These are phyloP conservation scores for Eulithis testata DNA, from an alignment of 2,888 invertebrate species.

Conservation along the genomic window DNA sequence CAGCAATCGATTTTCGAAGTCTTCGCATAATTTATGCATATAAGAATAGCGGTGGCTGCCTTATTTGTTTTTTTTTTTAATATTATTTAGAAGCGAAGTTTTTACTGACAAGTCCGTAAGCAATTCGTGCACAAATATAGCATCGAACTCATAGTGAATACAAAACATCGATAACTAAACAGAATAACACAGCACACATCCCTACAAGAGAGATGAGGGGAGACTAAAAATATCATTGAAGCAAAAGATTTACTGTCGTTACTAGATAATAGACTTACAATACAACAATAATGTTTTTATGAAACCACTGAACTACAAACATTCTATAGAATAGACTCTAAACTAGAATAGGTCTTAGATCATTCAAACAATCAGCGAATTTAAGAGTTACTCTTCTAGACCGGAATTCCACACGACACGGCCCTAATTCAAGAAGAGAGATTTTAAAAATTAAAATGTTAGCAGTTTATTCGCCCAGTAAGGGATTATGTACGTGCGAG, in stretches of 20 bases:
- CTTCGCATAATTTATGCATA: slow-evolving; percentile 20
- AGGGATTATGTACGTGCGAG: too few species aligned
- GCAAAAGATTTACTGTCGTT: slow-evolving; percentile 1
- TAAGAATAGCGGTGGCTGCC: slow-evolving; percentile 2
- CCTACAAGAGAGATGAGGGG: slow-evolving; percentile 31
- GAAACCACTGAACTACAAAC: background rate
- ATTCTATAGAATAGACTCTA: too few species aligned
- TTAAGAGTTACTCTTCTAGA: too few species aligned
- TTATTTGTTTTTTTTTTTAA: slow-evolving; percentile 4
- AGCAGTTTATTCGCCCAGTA: too few species aligned
- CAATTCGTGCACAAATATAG: background rate
- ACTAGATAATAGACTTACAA: background rate
- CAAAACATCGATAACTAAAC: slow-evolving; percentile 4
- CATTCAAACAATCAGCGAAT: too few species aligned
- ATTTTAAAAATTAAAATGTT: too few species aligned
- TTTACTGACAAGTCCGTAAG: background rate
- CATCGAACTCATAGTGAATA: background rate
- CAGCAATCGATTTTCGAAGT: slow-evolving; percentile 19
- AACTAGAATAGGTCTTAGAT: too few species aligned
- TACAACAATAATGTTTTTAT: background rate
- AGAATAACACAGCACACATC: slow-evolving; percentile 11
- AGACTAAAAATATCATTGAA: slow-evolving; percentile 12
- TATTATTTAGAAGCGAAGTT: background rate
- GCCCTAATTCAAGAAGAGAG: too few species aligned
- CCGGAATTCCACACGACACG: too few species aligned